Base-by-base conservation (phyloP, 2,888 invertebrate species). In the Plebejus argus region DNA sequence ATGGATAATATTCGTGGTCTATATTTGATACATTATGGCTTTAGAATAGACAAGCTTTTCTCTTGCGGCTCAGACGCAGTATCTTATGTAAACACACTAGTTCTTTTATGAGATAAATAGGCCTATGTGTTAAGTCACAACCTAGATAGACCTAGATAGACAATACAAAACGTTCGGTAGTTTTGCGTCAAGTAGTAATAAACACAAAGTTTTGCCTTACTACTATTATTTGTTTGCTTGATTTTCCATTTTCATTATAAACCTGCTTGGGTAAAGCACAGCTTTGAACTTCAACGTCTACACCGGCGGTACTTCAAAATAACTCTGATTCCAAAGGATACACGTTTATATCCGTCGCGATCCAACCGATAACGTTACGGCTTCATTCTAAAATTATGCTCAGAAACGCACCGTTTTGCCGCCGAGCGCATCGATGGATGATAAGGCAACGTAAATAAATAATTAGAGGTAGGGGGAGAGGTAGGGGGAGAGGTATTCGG, bases 391-490 rank as follows among this genome's bases (percentile, higher is more conserved):
- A 91, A 90, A 92, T 88, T 89, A 90, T 90, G 89, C 88, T 89
- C 86, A 86, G 91, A 90, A 90, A 89, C 85, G 87, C 86, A 85
- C 88, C 84, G 85, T 85, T 91, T 90, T 90, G 91, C 91, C 88
- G 89, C 90, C 87, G 87, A 88, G 91, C 93, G 91, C 90, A 89
- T 90, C 90, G 93, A 94, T 93, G 89, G 89, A 86, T 90, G 93
- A 94, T 94, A 94, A 87, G 85, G 83, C 86, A 85, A 87, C 91
- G 88, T 92, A 93, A 93, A 93, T 93, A 93, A 92, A 94, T 93
- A 94, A 93, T 94, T 93, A 94, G 92, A 85, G 82, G 85, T 86
- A 90, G 91, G 90, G 83, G 85, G 82, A 83, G 81, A 83, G 70
- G 76, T 66, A 72, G 76, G 76, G 74, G 70, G 61, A 56, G 84